phyloP scores from a whole-genome alignment of 2,888 invertebrate species.

The Tachystola acroxantha region DNA sequence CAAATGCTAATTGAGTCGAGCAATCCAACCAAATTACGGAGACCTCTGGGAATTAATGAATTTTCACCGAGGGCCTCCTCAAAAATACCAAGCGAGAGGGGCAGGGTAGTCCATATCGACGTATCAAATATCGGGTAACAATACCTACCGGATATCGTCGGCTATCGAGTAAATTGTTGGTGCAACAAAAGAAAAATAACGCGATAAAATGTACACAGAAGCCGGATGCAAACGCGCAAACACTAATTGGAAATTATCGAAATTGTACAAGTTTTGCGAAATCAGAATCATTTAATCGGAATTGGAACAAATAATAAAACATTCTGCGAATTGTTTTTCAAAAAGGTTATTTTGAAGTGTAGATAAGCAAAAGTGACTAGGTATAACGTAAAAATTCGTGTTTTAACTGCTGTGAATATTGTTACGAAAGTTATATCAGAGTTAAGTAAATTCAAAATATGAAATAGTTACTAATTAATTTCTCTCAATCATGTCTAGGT shows the following conservation, averaged over 20 bases:
- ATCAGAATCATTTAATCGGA: not conserved
- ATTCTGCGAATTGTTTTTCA: no score
- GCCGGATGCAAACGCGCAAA: slow-evolving; percentile 12
- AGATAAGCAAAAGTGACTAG: no score
- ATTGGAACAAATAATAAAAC: no score
- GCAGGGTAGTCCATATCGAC: not conserved
- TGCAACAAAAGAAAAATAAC: slow-evolving; percentile 7
- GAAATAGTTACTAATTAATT: no score
- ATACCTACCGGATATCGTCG: slow-evolving; percentile 33
- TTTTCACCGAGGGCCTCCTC: not conserved
- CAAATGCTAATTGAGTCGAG: slow-evolving; percentile 38
- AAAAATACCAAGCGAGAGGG: not conserved
- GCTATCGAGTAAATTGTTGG: slow-evolving; percentile 23
- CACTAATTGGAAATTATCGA: slow-evolving; percentile 11
- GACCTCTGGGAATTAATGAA: not conserved
- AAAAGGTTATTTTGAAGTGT: no score
- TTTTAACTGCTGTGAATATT: no score
- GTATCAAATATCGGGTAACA: slow-evolving; percentile 20
- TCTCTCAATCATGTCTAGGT: no score
- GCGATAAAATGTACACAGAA: slow-evolving; percentile 12
- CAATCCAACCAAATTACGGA: slow-evolving; percentile 6
- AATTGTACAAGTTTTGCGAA: not conserved
- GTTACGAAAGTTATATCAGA: no score
- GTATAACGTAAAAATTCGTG: no score
- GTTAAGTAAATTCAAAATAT: no score